phyloP scores from a whole-genome alignment of 1,140 invertebrate species.

The Calycopis cecrops region DNA sequence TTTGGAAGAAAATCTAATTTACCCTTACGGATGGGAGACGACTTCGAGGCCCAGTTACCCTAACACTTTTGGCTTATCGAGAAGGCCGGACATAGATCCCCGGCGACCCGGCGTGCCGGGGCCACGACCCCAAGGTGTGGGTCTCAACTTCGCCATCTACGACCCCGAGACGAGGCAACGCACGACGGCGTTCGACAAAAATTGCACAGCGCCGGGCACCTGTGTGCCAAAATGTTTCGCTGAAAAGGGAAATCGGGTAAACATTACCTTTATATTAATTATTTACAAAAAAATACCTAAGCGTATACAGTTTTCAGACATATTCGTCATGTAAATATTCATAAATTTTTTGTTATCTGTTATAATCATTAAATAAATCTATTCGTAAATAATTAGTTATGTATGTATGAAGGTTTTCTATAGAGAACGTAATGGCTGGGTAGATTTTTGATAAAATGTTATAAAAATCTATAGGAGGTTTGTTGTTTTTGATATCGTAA shows the following conservation, averaged over 20 bases:
- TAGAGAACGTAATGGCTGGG: too few species aligned
- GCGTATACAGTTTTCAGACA: too few species aligned
- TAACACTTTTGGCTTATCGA: conserved; percentile 20
- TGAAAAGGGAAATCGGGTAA: conserved; percentile 90
- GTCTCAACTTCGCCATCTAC: conserved; percentile 70
- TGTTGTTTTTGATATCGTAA: too few species aligned
- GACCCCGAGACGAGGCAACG: conserved; percentile 75
- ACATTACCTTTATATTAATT: conserved; percentile 19
- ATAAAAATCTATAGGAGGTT: too few species aligned
- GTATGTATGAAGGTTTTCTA: too few species aligned
- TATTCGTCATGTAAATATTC: too few species aligned
- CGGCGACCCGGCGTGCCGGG: conserved; percentile 25
- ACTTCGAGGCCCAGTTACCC: conserved; percentile 5
- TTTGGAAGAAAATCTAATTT: conserved; percentile 38
- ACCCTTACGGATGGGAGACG: conserved; percentile 30
- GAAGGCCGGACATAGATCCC: conserved; percentile 25
- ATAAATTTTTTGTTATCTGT: too few species aligned
- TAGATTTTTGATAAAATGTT: too few species aligned
- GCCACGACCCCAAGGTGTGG: conserved; percentile 31
- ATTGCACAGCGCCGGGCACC: conserved; percentile 81
- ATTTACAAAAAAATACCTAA: conserved; percentile 7
- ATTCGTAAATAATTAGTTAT: too few species aligned
- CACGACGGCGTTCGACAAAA: conserved; percentile 68
- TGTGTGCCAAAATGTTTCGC: conserved; percentile 93
- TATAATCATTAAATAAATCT: too few species aligned